Evolutionary conservation across 2,797 vertebrate species (phyloP), one percentile per base, ranked within the genome.

Genomic region (Urosaurus nigricauda): DNA sequence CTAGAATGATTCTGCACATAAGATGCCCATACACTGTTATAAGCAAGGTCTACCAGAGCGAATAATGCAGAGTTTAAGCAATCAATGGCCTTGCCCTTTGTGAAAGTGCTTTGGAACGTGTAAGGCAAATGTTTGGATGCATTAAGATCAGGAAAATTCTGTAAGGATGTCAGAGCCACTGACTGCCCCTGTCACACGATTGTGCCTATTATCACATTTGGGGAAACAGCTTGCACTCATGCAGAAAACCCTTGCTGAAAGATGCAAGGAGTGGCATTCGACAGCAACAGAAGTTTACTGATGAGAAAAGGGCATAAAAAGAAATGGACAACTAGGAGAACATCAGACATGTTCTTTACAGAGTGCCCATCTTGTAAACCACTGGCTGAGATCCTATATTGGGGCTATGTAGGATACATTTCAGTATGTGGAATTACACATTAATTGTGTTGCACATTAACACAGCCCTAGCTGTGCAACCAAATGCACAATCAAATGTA

Each of bases 141-240:
- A 94, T 94, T 93, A 93, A 93, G 93, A 94, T 58, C 91, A 91
- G 65, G 77, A 88, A 95, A 94, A 95, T 94, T 94, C 86, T 83
- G 87, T 53, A 93, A 95, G 90, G 91, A 93, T 26, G 90, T 84
- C 91, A 94, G 90, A 43, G 6, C 83, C 92, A 91, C 92, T 93
- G 93, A 93, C 91, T 91, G 90, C 91, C 94, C 92, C 92, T 91
- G 8, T 90, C 0, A 0, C 2, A 7, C 77, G 68, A 92, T 92
- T 94, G 87, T 95, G 79, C 77, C 86, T 84, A 91, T 95, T 94
- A 94, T 92, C 65, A 56, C 81, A 87, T 93, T 95, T 94, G 94
- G 94, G 88, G 70, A 94, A 96, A 94, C 86, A 93, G 90, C 91
- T 93, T 94, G 93, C 96, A 94, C 93, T 96, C 91, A 94, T 92